These are phyloP conservation scores for Eunapius fragilis DNA, from an alignment of 37 sponge, comb jelly and placozoan species.

Conservation along the genomic window DNA sequence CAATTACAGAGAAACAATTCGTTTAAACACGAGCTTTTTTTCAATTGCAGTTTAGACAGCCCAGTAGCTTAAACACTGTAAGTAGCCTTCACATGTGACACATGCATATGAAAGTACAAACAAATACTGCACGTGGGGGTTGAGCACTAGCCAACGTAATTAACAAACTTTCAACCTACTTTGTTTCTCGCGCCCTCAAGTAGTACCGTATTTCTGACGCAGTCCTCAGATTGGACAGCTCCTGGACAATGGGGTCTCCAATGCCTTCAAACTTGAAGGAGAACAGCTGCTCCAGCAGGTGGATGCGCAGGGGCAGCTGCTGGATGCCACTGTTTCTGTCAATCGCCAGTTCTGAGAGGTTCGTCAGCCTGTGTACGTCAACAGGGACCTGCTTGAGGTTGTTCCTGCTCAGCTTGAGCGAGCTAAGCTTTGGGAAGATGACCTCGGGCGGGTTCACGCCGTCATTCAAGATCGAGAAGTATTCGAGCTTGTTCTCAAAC, in stretches of 20 bases:
- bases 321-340: slow-evolving; percentile 27
- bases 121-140: too few species aligned
- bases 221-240: slow-evolving; percentile 17
- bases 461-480: background rate
- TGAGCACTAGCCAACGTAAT: too few species aligned
- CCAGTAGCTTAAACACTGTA: too few species aligned
- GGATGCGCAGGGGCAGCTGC: slow-evolving; percentile 24
- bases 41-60: too few species aligned
- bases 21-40: too few species aligned
- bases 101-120: too few species aligned
- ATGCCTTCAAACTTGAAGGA: slow-evolving; percentile 48
- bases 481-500: slow-evolving; percentile 22
- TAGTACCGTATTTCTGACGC: slow-evolving; percentile 40
- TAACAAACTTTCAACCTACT: slow-evolving; percentile 18
- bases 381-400: slow-evolving; percentile 17
- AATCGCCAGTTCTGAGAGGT: slow-evolving; percentile 25
- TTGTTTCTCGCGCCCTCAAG: slow-evolving; percentile 38
- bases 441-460: background rate
- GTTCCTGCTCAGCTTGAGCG: slow-evolving; percentile 43
- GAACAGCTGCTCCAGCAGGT: slow-evolving; percentile 35
- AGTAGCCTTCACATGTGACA: too few species aligned
- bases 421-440: slow-evolving; percentile 51
- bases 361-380: slow-evolving; percentile 28
- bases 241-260: slow-evolving; percentile 38
- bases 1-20: too few species aligned